Evolutionary conservation across 2,113 vertebrate species (phyloP), one percentile per base, ranked within the genome.

Genomic region (Setophaga petechia): DNA sequence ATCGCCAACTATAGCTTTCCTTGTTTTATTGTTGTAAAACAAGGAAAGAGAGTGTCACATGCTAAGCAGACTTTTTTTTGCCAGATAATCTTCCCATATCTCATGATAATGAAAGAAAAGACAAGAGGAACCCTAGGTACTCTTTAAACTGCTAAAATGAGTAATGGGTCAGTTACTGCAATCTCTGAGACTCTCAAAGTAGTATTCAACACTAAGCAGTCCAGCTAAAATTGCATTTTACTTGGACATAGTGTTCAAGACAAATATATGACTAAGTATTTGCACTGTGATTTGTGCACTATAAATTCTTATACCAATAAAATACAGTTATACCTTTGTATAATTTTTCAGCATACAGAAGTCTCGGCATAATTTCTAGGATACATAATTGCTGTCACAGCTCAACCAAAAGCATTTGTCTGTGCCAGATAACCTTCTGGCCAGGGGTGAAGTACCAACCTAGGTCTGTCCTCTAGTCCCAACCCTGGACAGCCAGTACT

Each of bases 401-500:
- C 27, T 52, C 44, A 61, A 35, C 9, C 47, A 59, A 41, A 90
- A 77, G 22, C 77, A 84, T 3, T 55, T 76, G 30, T 55, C 41
- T 6, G 0, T 59, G 16, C 73, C 63, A 80, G 59, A 84, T 27
- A 88, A 88, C 52, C 15, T 80, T 10, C 41, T 82, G 46, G 23
- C 23, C 20, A 52, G 54, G 44, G 23, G 31, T 67, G 14, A 75
- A 74, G 28, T 35, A 54, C 28, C 31, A 71, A 15, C 24, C 0
- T 14, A 84, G 31, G 59, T 5, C 14, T n/a, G 61, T 39, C 13
- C n/a, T 82, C 69, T 90, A 81, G 57, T 47, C 57, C 41, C 27
- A 74, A 0, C 0, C 0, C 24, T 72, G n/a, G 30, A 20, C 21
- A 82, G 41, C 46, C 3, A 1, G 62, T 47, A 24, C 5, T 39